These are phyloP conservation scores for Tethea ocularis DNA, from an alignment of 2,888 invertebrate genomes.

Conservation along the genomic window DNA sequence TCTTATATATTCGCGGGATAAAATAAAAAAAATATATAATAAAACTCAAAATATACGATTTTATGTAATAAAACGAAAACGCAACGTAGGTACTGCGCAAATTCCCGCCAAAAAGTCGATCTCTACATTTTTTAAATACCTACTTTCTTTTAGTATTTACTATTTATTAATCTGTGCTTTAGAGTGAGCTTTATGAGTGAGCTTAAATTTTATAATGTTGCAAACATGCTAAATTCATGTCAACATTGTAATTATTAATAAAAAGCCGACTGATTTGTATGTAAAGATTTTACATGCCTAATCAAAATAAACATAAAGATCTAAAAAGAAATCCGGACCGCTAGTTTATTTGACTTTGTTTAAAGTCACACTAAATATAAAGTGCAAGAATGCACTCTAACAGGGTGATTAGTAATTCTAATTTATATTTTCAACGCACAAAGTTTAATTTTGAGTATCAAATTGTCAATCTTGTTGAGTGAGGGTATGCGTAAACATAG, in stretches of 20 bases:
- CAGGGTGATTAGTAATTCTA: not conserved
- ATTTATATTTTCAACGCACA: slow-evolving; percentile 2
- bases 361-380: slow-evolving; percentile 17
- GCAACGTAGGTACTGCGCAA: no score
- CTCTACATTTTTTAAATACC: no score
- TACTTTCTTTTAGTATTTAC: no score
- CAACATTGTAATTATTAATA: not conserved
- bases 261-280: not conserved
- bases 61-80: no score
- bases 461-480: not conserved
- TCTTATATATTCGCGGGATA: no score
- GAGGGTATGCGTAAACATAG: not conserved
- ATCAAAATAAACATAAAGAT: slow-evolving; percentile 9
- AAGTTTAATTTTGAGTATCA: not conserved
- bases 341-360: slow-evolving; percentile 11
- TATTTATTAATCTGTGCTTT: no score
- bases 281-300: slow-evolving; percentile 8
- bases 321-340: slow-evolving; percentile 7
- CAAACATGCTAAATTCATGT: no score
- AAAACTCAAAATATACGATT: no score
- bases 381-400: slow-evolving; percentile 12
- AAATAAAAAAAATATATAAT: no score
- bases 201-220: no score
- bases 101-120: no score
- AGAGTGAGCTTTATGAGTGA: no score